These are phyloP conservation scores for Proctacanthus coquilletti DNA, from an alignment of 1,140 invertebrate species.

Conservation along the genomic window DNA sequence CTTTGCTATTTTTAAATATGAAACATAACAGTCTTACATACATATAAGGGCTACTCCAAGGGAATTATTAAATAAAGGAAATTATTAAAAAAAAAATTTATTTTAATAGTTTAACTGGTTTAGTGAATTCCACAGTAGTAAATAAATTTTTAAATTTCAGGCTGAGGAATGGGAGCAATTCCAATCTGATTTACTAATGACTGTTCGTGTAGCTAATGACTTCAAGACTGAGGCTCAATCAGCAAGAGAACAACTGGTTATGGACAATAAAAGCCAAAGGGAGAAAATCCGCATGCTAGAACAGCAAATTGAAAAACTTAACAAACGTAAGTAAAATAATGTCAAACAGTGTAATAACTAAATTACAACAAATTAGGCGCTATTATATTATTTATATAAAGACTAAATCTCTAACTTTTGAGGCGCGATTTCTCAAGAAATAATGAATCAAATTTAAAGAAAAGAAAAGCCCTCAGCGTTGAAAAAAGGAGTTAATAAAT, in stretches of 20 bases:
- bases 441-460: no score
- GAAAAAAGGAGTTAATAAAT: no score
- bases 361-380: not conserved
- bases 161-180: constrained; percentile 85
- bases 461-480: no score
- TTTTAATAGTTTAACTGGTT: no score
- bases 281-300: constrained; percentile 62
- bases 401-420: no score
- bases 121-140: constrained; percentile 3
- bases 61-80: no score
- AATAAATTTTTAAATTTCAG: constrained; percentile 21
- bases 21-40: no score
- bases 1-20: no score
- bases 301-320: constrained; percentile 59
- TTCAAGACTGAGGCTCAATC: constrained; percentile 78
- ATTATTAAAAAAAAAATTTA: no score
- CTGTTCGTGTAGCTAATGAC: constrained; percentile 87
- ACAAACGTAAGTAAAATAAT: constrained; percentile 20
- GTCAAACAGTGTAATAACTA: no score
- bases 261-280: constrained; percentile 67
- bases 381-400: not conserved
- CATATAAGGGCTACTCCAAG: no score
- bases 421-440: no score
- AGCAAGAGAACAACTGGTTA: constrained; percentile 62
- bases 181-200: constrained; percentile 80